These are phyloP conservation scores for Geotrupes spiniger DNA, from an alignment of 2,888 invertebrate genomes.

Conservation along the genomic window DNA sequence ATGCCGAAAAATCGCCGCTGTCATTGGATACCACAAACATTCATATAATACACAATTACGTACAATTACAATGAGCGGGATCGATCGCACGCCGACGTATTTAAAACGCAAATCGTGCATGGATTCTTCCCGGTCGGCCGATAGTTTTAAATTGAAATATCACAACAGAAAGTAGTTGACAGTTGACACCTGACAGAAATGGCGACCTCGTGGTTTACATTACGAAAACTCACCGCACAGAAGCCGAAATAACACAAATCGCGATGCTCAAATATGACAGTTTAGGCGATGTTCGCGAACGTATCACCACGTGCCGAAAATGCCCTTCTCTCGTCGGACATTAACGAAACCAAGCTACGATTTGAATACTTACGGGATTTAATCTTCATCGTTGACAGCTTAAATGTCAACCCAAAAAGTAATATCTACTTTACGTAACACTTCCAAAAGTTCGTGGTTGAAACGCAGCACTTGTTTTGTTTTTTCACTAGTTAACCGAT, in stretches of 20 bases:
- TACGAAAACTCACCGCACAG: slow-evolving; percentile 11
- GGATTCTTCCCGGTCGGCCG: no score
- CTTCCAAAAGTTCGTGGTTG: slow-evolving; percentile 9
- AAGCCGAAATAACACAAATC: slow-evolving; percentile 16
- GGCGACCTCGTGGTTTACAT: slow-evolving; percentile 29
- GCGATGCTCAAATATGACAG: slow-evolving; percentile 4
- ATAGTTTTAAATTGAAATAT: slow-evolving; percentile 3
- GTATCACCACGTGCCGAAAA: slow-evolving; percentile 15
- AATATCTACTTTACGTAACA: slow-evolving; percentile 22
- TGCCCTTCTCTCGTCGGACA: background rate
- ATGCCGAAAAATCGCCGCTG: no score
- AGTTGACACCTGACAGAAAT: slow-evolving; percentile 30
- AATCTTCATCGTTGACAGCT: slow-evolving; percentile 28
- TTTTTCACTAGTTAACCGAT: slow-evolving; percentile 17
- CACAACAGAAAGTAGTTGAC: slow-evolving; percentile 11
- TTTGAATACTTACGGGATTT: slow-evolving; percentile 27
- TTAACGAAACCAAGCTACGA: slow-evolving; percentile 11
- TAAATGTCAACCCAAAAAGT: slow-evolving; percentile 21
- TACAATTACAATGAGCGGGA: no score
- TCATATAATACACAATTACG: no score
- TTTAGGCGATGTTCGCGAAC: background rate
- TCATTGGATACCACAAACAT: no score
- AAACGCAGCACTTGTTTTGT: slow-evolving; percentile 16
- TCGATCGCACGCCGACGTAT: no score
- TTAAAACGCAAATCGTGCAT: no score